Evolutionary conservation across 2,113 vertebrate species (phyloP).

Genomic region (Alces alces): DNA sequence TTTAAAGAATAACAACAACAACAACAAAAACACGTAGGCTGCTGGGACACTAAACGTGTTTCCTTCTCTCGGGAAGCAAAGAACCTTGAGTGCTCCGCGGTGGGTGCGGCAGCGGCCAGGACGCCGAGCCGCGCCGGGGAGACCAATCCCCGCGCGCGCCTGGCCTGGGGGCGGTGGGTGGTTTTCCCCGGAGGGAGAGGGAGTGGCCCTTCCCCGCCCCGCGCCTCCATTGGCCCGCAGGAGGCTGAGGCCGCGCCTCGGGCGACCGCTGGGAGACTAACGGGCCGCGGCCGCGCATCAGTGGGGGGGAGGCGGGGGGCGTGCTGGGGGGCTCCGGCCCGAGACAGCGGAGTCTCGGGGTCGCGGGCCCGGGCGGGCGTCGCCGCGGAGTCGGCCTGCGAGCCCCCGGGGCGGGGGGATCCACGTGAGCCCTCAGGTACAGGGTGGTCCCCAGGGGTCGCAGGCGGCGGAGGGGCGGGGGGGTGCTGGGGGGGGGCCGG

Average conservation of each 20-base stretch:
- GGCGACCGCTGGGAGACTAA: neutral
- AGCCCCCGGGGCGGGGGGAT: neutral
- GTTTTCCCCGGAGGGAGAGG: slow-evolving; percentile 25
- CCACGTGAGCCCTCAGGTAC: neutral
- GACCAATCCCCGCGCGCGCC: neutral
- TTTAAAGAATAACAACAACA: neutral
- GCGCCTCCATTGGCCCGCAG: slow-evolving; percentile 48
- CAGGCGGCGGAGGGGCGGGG: neutral
- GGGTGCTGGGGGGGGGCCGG: fast-evolving
- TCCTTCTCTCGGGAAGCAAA: neutral
- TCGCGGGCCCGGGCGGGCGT: neutral
- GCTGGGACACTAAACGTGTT: neutral
- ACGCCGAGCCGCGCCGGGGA: neutral
- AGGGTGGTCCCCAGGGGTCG: neutral
- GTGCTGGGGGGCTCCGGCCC: neutral
- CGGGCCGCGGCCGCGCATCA: fast-evolving
- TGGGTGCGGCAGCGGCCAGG: neutral
- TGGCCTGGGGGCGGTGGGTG: neutral
- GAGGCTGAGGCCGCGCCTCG: neutral
- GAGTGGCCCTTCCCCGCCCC: slow-evolving; percentile 34
- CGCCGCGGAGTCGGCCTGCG: neutral
- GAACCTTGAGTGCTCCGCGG: neutral
- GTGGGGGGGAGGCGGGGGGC: fast-evolving
- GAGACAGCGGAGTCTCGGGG: neutral
- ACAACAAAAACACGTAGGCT: neutral